Evolutionary conservation across 2,113 vertebrate species (phyloP).

Genomic region (Campylomormyrus tamandua): DNA sequence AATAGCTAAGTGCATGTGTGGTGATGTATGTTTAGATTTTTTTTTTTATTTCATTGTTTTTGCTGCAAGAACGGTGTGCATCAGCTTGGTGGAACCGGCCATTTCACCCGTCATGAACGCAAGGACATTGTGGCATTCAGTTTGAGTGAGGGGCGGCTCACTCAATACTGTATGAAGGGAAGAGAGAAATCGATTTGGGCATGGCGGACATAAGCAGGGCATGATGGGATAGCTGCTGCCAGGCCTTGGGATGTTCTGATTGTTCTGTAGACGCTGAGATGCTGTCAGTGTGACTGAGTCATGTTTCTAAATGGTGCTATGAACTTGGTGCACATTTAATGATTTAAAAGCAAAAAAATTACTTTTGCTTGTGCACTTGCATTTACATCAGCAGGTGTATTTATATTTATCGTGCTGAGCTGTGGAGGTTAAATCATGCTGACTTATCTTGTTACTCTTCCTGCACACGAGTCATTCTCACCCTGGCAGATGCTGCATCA

Average conservation of each 20-base stretch:
- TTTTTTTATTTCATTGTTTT: not conserved
- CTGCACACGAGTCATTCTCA: not conserved
- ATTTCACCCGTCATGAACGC: constrained; percentile 27
- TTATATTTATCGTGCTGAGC: not conserved
- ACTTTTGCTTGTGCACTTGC: not conserved
- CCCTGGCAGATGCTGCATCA: not conserved
- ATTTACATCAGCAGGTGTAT: not conserved
- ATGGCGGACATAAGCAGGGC: constrained; percentile 54
- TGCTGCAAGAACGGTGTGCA: constrained; percentile 27
- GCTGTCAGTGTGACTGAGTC: not conserved
- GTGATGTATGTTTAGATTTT: constrained; percentile 13
- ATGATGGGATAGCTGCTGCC: constrained; percentile 49
- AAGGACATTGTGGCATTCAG: constrained; percentile 29
- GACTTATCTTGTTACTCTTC: not conserved
- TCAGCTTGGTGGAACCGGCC: constrained; percentile 35
- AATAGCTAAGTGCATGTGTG: constrained; percentile 33
- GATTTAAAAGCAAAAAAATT: not conserved
- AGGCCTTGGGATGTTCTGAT: constrained; percentile 25
- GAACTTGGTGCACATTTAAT: not conserved
- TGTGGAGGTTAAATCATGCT: not conserved
- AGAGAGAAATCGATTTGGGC: constrained; percentile 42
- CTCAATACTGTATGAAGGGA: constrained; percentile 45
- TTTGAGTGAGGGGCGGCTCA: constrained; percentile 41
- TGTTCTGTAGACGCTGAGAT: not conserved
- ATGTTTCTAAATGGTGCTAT: not conserved